Base-by-base conservation (phyloP, 2,113 vertebrate genomes). In the Peromyscus leucopus region DNA sequence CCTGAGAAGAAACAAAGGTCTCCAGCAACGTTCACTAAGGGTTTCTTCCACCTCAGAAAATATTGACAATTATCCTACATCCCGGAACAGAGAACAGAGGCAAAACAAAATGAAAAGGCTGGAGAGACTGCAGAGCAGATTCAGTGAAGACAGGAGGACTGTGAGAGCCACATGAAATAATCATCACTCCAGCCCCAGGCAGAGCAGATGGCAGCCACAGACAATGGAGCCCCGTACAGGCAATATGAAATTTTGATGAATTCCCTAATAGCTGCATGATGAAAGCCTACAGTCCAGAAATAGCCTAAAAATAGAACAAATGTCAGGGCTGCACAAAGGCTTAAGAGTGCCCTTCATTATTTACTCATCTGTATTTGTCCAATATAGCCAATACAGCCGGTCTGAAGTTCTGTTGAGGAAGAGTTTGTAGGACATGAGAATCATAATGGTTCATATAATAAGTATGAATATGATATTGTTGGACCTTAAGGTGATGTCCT, bases 241-340 rank as follows among this genome's bases (percentile, higher is more conserved):
- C 19, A 0, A 71, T 26, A 98, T 96, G 75, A 98, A 97, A 97
- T 74, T 96, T 96, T 98, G 92, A 97, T 98, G 96, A 98, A 94
- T 87, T 92, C 91, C 67, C 96, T 95, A 93, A 96, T 92, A 93
- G 90, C 55, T 82, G 61, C 48, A 83, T 59, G 95, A 97, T 85
- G 85, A 93, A 95, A 93, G 88, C 65, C 89, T 74, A 11, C 72
- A 28, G 89, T 94, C 93, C 67, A 94, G 78, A 96, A 97, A 94
- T 36, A 46, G 72, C 21, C 89, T 90, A 96, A 97, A 90, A 94
- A 96, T 10, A 96, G 89, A 88, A 89, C 82, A 94, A 93, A 95
- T n/a, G 95, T 93, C 95, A 90, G 46, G 33, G 48, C n/a, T 13
- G 28, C 51, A 95, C 63, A 95, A 85, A 72, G 92, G 15, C 86